Base-by-base conservation (phyloP, 2,888 invertebrate species). In the Hydroisotoma schaefferi region DNA sequence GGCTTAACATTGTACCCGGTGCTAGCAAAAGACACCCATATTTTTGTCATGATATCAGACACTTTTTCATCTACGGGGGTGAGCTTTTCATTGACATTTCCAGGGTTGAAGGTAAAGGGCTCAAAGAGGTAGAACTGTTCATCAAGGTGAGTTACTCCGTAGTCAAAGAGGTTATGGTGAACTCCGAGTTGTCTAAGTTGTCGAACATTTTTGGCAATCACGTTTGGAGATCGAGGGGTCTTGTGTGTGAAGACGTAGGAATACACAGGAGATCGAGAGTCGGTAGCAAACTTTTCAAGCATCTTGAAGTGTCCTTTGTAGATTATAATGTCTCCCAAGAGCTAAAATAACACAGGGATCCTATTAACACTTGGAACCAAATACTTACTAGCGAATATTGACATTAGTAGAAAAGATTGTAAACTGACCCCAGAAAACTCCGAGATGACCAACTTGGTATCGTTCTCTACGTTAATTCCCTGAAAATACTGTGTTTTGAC, bases 401-500 rank as follows among this genome's bases (percentile, higher is more conserved):
- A n/a, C n/a, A n/a, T n/a, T n/a, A n/a, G 6, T 6, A 5, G 26
- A 20, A 15, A 38, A 25, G n/a, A n/a, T n/a, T n/a, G n/a, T n/a
- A n/a, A n/a, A n/a, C 18, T 37, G 40, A 70, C 66, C 25, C 65
- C 67, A 18, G 44, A 33, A 10, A 69, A 27, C 48, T 63, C 69
- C 0, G 59, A 38, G n/a, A 69, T 63, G 15, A 65, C 70, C 8
- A 48, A 26, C 27, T 67, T 69, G 4, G 67, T 69, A 8, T 65
- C 63, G 47, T 70, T 69, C 23, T 51, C 62, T 1, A 68, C 61
- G 23, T 72, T 63, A 3, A 69, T 58, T 8, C 59, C 67, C 5
- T 67, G 57, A 47, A 73, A 72, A 49, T 73, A 73, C 28, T 73
- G 72, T 5, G 59, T 53, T 27, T 68, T 57, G 12, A 72, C 68